Evolutionary conservation across 2,888 invertebrate genomes (phyloP), one percentile per base, ranked within the genome.

Genomic region (Crematogaster levior): DNA sequence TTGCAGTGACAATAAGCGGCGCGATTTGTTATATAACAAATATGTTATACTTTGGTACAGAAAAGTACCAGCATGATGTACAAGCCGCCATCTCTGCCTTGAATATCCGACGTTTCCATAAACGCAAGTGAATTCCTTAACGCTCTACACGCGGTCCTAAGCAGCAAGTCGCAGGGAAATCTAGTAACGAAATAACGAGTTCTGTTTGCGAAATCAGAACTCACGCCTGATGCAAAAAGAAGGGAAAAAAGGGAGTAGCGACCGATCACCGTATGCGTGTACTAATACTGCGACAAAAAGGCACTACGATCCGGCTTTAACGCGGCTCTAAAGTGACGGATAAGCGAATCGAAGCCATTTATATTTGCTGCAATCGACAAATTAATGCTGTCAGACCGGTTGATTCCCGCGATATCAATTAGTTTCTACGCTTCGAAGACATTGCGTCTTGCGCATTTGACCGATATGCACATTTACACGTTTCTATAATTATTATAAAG

Each of bases 131-230:
- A 85, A 82, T 68, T 77, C 82, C 63, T 85, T 80, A 75, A 43
- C 82, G 75, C 82, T 81, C 83, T 70, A 37, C 74, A 27, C 66
- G 80, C 81, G 74, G 61, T 53, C 72, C 83, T 82, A 81, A n/a
- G 56, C 74, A 74, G 61, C 82, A 61, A 81, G 43, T 81, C 60
- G 61, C 84, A 83, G 86, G 88, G 82, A 89, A 85, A 85, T 88
- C 86, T 75, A 79, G 85, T 91, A 93, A 91, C 92, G 92, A 93
- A 93, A 93, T 93, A 92, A 93, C 92, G 84, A 92, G 92, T 92
- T 91, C 84, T 89, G 86, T 88, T 93, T 92, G 92, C 89, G 91
- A 92, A 92, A 92, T 83, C 77, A 37, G 73, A 70, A 66, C 75
- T 81, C 53, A 56, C 66, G 83, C 53, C 81, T 40, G 72, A 10